Conservation (phyloP, 2,888 invertebrate species). For the Epinotia brunnichana region DNA sequence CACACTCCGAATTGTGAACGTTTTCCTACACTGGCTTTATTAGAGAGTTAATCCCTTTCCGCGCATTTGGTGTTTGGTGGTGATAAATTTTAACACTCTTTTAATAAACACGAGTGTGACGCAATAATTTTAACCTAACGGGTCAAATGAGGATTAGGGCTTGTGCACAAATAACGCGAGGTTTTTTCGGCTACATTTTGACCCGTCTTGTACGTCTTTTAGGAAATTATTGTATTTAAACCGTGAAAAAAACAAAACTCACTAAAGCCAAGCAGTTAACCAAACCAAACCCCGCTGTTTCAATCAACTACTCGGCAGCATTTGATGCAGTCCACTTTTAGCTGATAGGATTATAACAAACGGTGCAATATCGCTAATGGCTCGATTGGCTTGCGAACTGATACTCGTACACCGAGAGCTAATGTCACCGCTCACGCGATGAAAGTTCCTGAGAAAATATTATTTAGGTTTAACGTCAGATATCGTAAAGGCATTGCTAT, state of each 20-base stretch:
- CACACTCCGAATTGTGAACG: constrained; percentile 45
- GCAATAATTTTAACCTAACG: neutral
- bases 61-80: constrained; percentile 26
- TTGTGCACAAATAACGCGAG: no score
- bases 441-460: neutral
- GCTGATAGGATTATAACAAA: constrained; percentile 41
- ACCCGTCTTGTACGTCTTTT: no score
- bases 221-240: neutral
- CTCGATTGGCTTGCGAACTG: constrained; percentile 26
- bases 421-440: constrained; percentile 1
- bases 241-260: neutral
- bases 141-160: no score
- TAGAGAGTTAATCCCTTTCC: constrained; percentile 37
- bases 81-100: constrained; percentile 20
- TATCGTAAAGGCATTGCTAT: neutral
- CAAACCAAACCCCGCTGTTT: constrained; percentile 23
- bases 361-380: constrained; percentile 41
- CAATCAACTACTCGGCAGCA: constrained; percentile 27
- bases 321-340: constrained; percentile 37
- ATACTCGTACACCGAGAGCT: constrained; percentile 9
- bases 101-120: constrained; percentile 8
- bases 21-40: constrained; percentile 40
- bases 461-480: constrained; percentile 2
- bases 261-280: constrained; percentile 14
- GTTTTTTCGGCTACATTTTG: no score